Evolutionary conservation across 1,140 invertebrate genomes (phyloP), one percentile per base, ranked within the genome.

Genomic region (Hycleus phaleratus): DNA sequence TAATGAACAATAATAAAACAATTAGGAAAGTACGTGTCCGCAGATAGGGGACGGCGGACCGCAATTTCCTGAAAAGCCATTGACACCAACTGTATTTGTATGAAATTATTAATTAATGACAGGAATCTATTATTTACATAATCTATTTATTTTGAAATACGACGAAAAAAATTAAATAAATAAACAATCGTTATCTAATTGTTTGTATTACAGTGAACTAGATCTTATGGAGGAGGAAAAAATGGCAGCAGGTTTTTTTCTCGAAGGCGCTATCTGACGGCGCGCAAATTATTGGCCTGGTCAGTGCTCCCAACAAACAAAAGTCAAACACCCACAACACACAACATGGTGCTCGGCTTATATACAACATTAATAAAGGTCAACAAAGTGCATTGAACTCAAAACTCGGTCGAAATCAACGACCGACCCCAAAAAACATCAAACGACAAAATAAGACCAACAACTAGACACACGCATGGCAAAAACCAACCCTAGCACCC

Each of bases 361-460:
- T 64, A 18, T 32, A 32, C 18, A 18, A 18, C 1, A 18, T 18
- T 32, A 32, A 32, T 32, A 32, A 61, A 61, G 62, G 62, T 64
- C 62, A 64, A 9, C 25, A 10, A 39, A 49, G 62, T 64, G 51
- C 62, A 53, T 53, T 54, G 62, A 64, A 64, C 62, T 46, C 25
- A 26, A n/a, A 38, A 26, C 5, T 48, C 11, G 8, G 10, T 39
- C 49, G 49, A 39, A 26, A 49, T 10, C 32, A 11, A 38, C 44
- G 2, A n/a, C 10, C 44, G 2, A n/a, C 10, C 38, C 32, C 32
- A 32, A 32, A 32, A 32, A 18, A 18, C 18, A 18, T 18, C 18
- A 18, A 18, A 18, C 18, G 18, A 18, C 18, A 1, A 18, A 18
- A 18, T n/a, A 46, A 54, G 65, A 60, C 65, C 61, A 62, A 62